Evolutionary conservation across 2,888 invertebrate genomes (phyloP).

Genomic region (Uropetala carovei): DNA sequence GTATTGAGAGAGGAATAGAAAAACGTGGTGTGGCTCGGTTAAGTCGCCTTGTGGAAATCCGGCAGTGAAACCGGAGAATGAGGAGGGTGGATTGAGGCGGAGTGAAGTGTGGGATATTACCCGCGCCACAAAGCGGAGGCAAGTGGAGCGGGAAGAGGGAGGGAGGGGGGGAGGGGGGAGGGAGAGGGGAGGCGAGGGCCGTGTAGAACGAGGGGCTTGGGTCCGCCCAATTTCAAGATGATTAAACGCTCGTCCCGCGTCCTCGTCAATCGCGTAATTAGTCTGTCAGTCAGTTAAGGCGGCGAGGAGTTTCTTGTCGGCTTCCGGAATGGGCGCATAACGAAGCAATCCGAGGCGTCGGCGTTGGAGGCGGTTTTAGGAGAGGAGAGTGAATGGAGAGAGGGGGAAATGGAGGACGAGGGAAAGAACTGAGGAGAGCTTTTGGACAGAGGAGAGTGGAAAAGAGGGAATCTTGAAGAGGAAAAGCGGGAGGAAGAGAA

Average conservation of each 20-base stretch:
- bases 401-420: neutral
- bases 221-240: conserved; percentile 36
- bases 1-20: too few species aligned
- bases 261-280: neutral
- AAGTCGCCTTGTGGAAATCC: neutral
- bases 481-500: too few species aligned
- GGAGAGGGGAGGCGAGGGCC: neutral
- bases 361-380: neutral
- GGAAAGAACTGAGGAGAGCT: neutral
- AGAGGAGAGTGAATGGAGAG: neutral
- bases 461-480: too few species aligned
- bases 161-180: neutral
- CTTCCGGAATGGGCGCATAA: neutral
- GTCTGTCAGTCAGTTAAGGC: conserved; percentile 6
- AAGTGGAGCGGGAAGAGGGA: too few species aligned
- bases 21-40: neutral
- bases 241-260: neutral
- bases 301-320: neutral
- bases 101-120: too few species aligned
- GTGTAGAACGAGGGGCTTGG: neutral
- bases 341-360: neutral
- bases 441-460: too few species aligned
- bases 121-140: too few species aligned
- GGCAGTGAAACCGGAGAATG: neutral
- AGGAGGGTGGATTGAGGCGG: neutral